phyloP scores from a whole-genome alignment of 1,140 invertebrate species.

The Phocides pigmalion region DNA sequence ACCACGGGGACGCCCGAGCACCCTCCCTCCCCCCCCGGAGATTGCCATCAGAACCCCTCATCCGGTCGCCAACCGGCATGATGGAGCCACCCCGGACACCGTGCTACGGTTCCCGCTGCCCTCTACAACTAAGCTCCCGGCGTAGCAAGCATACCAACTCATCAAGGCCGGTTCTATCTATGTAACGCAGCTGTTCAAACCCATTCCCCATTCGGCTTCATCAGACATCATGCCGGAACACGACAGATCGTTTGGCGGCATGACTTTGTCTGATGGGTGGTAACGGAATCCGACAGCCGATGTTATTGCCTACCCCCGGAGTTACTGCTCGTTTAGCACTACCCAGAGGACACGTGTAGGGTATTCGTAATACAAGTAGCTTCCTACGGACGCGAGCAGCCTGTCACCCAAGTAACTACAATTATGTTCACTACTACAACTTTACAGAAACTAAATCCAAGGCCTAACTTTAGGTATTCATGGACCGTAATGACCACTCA shows the following conservation, averaged over 20 bases:
- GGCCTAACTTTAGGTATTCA: too few species aligned
- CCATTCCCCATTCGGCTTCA: background rate
- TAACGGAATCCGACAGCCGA: background rate
- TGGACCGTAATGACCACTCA: too few species aligned
- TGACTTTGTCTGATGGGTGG: background rate
- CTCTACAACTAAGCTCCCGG: background rate
- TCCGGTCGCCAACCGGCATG: constrained; percentile 26
- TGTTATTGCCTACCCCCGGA: too few species aligned
- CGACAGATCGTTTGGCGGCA: background rate
- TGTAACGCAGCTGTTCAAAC: background rate
- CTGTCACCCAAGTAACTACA: too few species aligned
- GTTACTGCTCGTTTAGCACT: too few species aligned
- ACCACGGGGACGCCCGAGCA: constrained; percentile 19
- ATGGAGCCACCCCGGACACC: background rate
- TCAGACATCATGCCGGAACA: background rate
- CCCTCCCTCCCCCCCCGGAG: background rate
- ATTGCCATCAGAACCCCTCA: constrained; percentile 10
- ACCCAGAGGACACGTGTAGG: too few species aligned
- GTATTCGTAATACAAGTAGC: too few species aligned
- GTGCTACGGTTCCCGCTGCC: background rate
- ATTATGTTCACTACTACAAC: too few species aligned
- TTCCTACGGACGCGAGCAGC: background rate
- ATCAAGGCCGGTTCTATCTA: too few species aligned
- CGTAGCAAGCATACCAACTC: background rate
- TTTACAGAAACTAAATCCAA: too few species aligned